Percentiles rank a stretch among this genome's conserved stretches.
Evolutionary conservation across 1,140 invertebrate genomes (phyloP).

Genomic region (Myzus persicae): DNA sequence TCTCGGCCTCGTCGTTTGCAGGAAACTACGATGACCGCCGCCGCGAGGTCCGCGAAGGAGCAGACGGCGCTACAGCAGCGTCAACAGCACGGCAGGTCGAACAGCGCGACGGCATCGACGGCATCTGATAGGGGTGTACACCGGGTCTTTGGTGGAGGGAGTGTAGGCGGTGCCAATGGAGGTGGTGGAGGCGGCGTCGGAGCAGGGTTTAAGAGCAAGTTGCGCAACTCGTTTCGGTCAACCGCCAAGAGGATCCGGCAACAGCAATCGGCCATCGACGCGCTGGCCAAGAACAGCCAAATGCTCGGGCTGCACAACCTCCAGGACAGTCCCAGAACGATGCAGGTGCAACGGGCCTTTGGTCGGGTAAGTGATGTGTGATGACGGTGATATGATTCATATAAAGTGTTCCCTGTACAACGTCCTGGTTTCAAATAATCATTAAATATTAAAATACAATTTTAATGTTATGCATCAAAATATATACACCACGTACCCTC

Average conservation of each 20-base stretch:
- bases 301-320: constrained; percentile 27
- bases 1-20: background rate
- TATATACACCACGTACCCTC: no score
- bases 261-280: constrained; percentile 39
- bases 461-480: no score
- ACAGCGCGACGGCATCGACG: background rate
- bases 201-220: constrained; percentile 24
- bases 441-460: no score
- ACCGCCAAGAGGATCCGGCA: constrained; percentile 41
- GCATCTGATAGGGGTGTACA: background rate
- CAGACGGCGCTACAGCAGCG: background rate
- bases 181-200: background rate
- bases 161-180: background rate
- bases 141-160: background rate
- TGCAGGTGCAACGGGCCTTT: background rate
- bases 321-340: constrained; percentile 9
- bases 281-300: constrained; percentile 37
- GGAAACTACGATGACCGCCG: background rate
- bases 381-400: no score
- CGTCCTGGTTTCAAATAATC: no score
- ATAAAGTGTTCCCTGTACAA: no score
- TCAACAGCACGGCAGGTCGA: background rate
- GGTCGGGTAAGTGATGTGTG: background rate
- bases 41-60: background rate
- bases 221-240: constrained; percentile 33